Evolutionary conservation across 53 echinoderm and acorn worm genomes (phyloP).

Genomic region (Holothuria scabra): DNA sequence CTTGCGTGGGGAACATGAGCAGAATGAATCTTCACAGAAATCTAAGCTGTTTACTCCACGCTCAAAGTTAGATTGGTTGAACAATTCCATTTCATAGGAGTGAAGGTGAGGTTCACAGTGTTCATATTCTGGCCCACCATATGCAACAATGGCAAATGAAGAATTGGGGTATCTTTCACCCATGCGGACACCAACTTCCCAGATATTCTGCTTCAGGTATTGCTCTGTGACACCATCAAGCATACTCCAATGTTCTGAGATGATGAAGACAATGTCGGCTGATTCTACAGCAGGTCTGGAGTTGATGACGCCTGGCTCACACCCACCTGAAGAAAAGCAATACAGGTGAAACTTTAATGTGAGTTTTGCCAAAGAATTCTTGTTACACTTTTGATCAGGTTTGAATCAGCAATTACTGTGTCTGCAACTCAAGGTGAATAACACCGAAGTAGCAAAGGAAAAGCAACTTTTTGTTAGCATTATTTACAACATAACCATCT

Average conservation of each 20-base stretch:
- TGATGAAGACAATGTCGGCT: constrained; percentile 82
- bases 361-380: background rate
- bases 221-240: constrained; percentile 35
- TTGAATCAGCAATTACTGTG: background rate
- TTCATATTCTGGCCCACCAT: constrained; percentile 63
- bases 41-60: constrained; percentile 68
- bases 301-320: background rate
- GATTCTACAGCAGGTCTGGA: background rate
- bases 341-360: background rate
- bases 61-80: constrained; percentile 9
- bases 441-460: too few species aligned
- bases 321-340: background rate
- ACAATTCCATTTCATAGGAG: constrained; percentile 65
- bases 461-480: too few species aligned
- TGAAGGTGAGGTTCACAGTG: constrained; percentile 68
- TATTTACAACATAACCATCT: too few species aligned
- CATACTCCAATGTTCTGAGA: constrained; percentile 73
- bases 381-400: background rate
- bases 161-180: constrained; percentile 51
- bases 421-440: too few species aligned
- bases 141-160: constrained; percentile 74
- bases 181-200: constrained; percentile 40
- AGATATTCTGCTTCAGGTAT: constrained; percentile 6
- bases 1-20: constrained; percentile 35
- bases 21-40: constrained; percentile 26